Conservation (phyloP, 1,140 invertebrate species). For the Pectinophora gossypiella region DNA sequence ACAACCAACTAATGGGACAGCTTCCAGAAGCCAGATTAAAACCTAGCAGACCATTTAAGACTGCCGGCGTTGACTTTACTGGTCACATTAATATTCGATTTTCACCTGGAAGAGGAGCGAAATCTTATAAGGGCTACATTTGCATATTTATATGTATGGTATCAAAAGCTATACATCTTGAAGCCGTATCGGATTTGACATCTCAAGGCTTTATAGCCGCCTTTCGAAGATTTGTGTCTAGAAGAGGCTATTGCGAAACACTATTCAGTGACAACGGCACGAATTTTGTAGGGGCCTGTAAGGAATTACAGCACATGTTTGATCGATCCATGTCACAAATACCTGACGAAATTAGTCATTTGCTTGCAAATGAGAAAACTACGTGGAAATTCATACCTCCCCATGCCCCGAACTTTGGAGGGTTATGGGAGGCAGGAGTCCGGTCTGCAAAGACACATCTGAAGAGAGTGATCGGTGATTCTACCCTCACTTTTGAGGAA, state of each 20-base stretch:
- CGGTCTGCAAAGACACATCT: slow-evolving; percentile 7
- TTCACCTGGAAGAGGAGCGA: neutral
- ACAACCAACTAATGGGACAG: slow-evolving; percentile 36
- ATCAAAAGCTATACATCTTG: neutral
- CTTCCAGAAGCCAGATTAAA: slow-evolving; percentile 34
- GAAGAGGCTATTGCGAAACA: too few species aligned
- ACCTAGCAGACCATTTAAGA: slow-evolving; percentile 32
- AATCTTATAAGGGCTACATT: slow-evolving; percentile 8
- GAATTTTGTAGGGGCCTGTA: too few species aligned
- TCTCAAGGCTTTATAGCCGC: too few species aligned
- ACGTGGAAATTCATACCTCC: slow-evolving; percentile 29
- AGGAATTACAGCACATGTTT: neutral
- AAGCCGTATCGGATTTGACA: too few species aligned
- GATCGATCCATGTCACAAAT: neutral
- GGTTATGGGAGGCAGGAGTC: slow-evolving; percentile 16
- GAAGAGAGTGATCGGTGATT: slow-evolving; percentile 14
- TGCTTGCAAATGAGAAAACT: slow-evolving; percentile 8
- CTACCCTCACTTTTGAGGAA: slow-evolving; percentile 21
- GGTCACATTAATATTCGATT: slow-evolving; percentile 33
- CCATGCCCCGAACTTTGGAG: slow-evolving; percentile 18
- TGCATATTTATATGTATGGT: slow-evolving; percentile 16
- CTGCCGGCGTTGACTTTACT: slow-evolving; percentile 46
- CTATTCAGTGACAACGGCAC: too few species aligned
- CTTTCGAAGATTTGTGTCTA: too few species aligned
- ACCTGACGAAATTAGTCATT: slow-evolving; percentile 1